Evolutionary conservation across 2,888 invertebrate species (phyloP).

Genomic region (Agrotis ipsilon): DNA sequence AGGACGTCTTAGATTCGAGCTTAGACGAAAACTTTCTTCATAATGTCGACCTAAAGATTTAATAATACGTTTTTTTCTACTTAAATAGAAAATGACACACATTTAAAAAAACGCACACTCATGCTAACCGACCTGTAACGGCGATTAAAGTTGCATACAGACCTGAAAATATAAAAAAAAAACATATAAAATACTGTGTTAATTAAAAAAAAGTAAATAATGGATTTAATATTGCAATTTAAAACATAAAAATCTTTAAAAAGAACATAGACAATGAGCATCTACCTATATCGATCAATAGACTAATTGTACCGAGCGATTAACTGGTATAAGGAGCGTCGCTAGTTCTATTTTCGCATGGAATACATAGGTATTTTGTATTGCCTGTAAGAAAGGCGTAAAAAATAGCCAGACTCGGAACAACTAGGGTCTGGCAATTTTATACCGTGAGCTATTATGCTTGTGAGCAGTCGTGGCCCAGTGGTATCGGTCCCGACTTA

Average conservation of each 20-base stretch:
- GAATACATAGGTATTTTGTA: too few relatives aligned
- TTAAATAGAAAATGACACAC: conserved; percentile 32
- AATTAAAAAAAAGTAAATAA: neutral
- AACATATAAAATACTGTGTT: conserved; percentile 1
- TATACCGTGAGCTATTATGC: too few relatives aligned
- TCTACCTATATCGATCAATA: too few relatives aligned
- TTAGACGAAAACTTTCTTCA: neutral
- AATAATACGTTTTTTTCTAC: neutral
- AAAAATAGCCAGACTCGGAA: too few relatives aligned
- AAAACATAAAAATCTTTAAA: neutral
- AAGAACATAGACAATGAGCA: neutral
- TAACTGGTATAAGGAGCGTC: too few relatives aligned
- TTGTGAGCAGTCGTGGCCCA: too few relatives aligned
- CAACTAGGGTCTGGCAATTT: too few relatives aligned
- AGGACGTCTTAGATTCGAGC: neutral
- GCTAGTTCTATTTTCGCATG: too few relatives aligned
- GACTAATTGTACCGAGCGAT: too few relatives aligned
- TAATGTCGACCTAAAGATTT: neutral
- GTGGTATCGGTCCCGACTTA: too few relatives aligned
- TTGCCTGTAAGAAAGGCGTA: too few relatives aligned
- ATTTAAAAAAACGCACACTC: conserved; percentile 65
- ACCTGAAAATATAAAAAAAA: conserved; percentile 75
- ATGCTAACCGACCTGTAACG: conserved; percentile 74
- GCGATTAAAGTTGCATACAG: conserved; percentile 65
- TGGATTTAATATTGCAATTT: neutral